Base-by-base conservation (phyloP, 2,888 invertebrate genomes). In the Kuschelorhynchus macadamiae region DNA sequence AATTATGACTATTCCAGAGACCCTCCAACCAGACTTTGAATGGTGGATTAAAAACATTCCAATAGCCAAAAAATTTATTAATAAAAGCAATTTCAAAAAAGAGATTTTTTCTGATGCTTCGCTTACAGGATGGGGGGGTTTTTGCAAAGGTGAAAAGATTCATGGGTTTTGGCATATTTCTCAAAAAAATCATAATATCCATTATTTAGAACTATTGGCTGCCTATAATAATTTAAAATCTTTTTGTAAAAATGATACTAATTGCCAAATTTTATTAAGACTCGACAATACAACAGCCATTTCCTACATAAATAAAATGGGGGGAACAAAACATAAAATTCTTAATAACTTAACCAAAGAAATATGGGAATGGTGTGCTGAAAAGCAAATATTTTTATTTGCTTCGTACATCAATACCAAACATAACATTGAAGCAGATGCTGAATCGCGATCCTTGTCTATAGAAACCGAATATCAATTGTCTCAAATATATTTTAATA, bases 261-360 rank as follows among this genome's bases (percentile, higher is more conserved):
- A 36, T 17, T 61, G 55, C 25, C 5, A 46, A 33, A 46, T 66
- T 21, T 49, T 66, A 12, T 12, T 60, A 5, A 46, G 62, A 20
- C 18, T 67, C n/a, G 62, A 67, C 16, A 67, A 67, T 21, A 59
- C 55, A 0, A 67, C 60, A 2, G 44, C 60, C 1, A 32, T 52
- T 9, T 46, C 39, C 18, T 33, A 32, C 30, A 39, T 49, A 17
- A 50, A 63, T 30, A 50, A 17, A 46, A 41, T 57, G 33, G 73
- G 73, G 21, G 61, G 72, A 53, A 47, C 67, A 7, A 20, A 63
- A 42, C 71, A 64, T 52, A 33, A 39, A 0, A 67, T 71, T 12
- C 66, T 74, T n/a, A 72, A 73, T 60, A 44, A 61, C 33, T 33
- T 75, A 25, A 53, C 70, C 11, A 68, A 69, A 44, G 47, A 71